These are phyloP conservation scores for Amiota communis DNA, from an alignment of 2,888 invertebrate species.

Conservation along the genomic window DNA sequence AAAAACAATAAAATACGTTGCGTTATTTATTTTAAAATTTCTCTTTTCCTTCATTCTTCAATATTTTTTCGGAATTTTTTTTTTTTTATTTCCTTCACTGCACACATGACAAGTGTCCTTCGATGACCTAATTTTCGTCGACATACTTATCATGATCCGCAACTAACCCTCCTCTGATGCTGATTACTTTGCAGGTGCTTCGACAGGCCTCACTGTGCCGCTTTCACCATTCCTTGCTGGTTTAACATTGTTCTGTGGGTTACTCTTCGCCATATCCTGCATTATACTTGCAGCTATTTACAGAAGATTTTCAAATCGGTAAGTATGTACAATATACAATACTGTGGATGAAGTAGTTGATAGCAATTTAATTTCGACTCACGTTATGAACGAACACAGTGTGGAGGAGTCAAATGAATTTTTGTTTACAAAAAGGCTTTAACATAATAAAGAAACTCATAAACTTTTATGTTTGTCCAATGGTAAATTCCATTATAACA, in stretches of 20 bases:
- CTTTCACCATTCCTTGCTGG: conserved; percentile 85
- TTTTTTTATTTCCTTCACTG: conserved; percentile 15
- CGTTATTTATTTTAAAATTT: conserved; percentile 23
- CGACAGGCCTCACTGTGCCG: conserved; percentile 77
- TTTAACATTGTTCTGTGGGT: conserved; percentile 83
- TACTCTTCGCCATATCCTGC: conserved; percentile 84
- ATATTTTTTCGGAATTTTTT: not conserved
- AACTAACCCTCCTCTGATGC: not conserved
- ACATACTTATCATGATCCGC: not conserved
- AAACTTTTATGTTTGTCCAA: too few relatives aligned
- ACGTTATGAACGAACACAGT: not conserved
- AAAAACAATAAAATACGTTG: conserved; percentile 14
- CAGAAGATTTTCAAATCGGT: conserved; percentile 76
- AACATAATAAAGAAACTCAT: too few relatives aligned
- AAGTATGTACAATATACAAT: too few relatives aligned
- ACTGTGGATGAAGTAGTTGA: not conserved
- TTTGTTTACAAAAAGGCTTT: not conserved
- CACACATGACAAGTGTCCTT: conserved; percentile 18
- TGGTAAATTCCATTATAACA: too few relatives aligned
- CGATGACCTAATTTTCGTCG: conserved; percentile 17
- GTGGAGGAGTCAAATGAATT: not conserved
- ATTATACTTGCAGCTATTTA: conserved; percentile 85
- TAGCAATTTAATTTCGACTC: not conserved
- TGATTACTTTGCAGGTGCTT: conserved; percentile 75
- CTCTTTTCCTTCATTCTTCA: too few relatives aligned